Base-by-base conservation (phyloP, 2,888 invertebrate species). In the Magallana nippona region DNA sequence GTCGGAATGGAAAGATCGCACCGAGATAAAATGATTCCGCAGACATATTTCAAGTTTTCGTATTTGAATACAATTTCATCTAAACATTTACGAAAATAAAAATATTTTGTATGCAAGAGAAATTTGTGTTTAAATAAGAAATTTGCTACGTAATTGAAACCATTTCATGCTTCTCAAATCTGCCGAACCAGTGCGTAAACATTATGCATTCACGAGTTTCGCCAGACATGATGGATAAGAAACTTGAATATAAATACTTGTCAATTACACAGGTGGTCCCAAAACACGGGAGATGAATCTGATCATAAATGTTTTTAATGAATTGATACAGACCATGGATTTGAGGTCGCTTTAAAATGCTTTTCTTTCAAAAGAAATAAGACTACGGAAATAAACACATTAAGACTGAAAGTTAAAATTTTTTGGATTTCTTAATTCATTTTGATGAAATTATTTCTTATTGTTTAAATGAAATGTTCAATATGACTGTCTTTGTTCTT, bases 401-500 rank as follows among this genome's bases (percentile, higher is more conserved):
- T 44, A 44, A 44, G 44, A 44, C 44, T 44, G 44, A 44, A 44
- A 44, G 44, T 44, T 44, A 8, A 44, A 44, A 8, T 44, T 44
- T 44, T 44, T 44, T 44, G 8, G 44, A 44, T 44, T 44, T 44
- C 44, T 5, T 44, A 44, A 8, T 44, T 8, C 44, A 44, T 44
- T 44, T 44, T 3, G 8, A 44, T 44, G 8, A 44, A 44, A 44
- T 3, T 44, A 8, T 3, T 32, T 32, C 32, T 32, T 32, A 32
- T 32, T 32, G 32, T 32, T 0, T 32, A 32, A 32, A 3, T 32
- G 32, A 32, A 44, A 44, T 44, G 44, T 44, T 44, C 44, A 8
- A 0, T 44, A 44, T 44, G 44, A 44, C 44, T 44, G 44, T 44
- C 44, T 44, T 44, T 44, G 8, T 44, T 44, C 79, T 91, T 91